These are phyloP conservation scores for Ranitomeya imitator DNA, from an alignment of 2,113 vertebrate genomes.

Conservation along the genomic window DNA sequence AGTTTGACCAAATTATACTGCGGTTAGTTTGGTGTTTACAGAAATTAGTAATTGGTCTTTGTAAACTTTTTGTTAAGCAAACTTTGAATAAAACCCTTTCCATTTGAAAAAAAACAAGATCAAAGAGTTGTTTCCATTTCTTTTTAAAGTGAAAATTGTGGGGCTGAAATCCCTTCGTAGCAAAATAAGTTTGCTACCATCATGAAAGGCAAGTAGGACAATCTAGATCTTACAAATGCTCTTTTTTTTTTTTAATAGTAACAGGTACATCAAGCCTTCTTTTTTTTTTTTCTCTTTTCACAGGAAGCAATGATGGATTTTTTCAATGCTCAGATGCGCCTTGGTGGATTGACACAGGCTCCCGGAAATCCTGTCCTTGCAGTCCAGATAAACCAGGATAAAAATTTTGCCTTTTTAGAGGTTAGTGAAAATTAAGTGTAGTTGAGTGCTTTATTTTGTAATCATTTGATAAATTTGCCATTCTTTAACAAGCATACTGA, in stretches of 20 bases:
- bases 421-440: conserved; percentile 62
- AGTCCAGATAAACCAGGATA: conserved; percentile 94
- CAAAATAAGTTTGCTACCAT: conserved; percentile 73
- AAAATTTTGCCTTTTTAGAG: conserved; percentile 94
- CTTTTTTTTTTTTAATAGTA: conserved; percentile 67
- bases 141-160: conserved; percentile 74
- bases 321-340: conserved; percentile 92
- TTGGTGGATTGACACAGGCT: conserved; percentile 88
- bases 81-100: conserved; percentile 53
- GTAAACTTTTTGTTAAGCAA: conserved; percentile 31
- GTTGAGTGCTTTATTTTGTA: no score
- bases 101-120: conserved; percentile 63
- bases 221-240: conserved; percentile 70
- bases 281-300: conserved; percentile 44
- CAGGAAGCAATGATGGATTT: conserved; percentile 96
- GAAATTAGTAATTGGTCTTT: conserved; percentile 39
- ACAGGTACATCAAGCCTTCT: conserved; percentile 64
- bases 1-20: conserved; percentile 33
- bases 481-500: no score
- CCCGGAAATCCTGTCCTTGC: conserved; percentile 92
- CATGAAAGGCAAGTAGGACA: conserved; percentile 72
- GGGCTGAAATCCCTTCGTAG: conserved; percentile 73
- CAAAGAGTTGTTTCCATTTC: conserved; percentile 75
- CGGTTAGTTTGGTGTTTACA: conserved; percentile 30
- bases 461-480: no score